Evolutionary conservation across 2,888 invertebrate genomes (phyloP), one percentile per base, ranked within the genome.

Genomic region (Ophioninae sp.): DNA sequence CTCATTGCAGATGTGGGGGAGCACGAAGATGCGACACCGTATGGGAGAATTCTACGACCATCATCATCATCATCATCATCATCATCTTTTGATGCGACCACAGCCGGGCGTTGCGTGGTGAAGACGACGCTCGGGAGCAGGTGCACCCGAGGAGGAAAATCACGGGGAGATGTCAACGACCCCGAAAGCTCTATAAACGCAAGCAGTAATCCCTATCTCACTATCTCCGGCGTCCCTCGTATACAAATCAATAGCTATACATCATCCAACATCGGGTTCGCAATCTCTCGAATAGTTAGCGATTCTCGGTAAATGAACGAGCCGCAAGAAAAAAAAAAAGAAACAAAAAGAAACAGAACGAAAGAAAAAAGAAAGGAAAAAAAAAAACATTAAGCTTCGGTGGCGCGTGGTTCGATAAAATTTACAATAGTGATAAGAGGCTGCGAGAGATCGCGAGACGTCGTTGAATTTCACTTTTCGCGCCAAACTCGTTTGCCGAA

Each of bases 141-240:
- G 85, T 89, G 88, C 89, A 89, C 88, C 85, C 69, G 84, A 74
- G 87, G 86, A 91, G 91, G 91, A 91, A 91, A 91, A 91, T 91
- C 90, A 91, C 91, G 85, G 89, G 85, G 86, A 88, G 89, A 90
- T 90, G 91, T 91, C 91, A 91, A 90, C 88, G 91, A 91, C 91
- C 91, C 82, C 84, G 68, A 82, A 74, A 70, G 83, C 73, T 81
- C 65, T 68, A 72, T 77, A 79, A 41, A 73, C 85, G 85, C 79
- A 6, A 17, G 13, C 13, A 59, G 30, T 30, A 73, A 78, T 81
- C 74, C 82, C 75, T 30, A 30, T 30, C 30, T 70, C 68, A 72
- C 73, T 83, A 56, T 79, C 78, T 78, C 70, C 67, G n/a, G 72
- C 75, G 30, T 21, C 72, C 41, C n/a, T 41, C 41, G 68, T 75